Evolutionary conservation across 2,113 vertebrate species (phyloP), one percentile per base, ranked within the genome.

Genomic region (Baryphthengus martii): DNA sequence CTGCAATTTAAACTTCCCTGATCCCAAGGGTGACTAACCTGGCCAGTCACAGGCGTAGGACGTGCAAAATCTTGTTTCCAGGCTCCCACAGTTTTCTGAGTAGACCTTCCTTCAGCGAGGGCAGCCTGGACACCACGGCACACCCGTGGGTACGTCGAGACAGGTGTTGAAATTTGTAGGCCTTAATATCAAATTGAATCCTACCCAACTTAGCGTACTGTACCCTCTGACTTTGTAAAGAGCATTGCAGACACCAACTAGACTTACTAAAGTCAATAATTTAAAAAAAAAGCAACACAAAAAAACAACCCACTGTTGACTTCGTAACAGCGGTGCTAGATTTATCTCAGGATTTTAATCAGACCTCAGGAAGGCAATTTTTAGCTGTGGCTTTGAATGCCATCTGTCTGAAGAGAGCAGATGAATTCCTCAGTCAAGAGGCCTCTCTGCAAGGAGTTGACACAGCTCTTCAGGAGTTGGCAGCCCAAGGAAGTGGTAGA

Each of bases 391-490:
- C 83, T 96, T 97, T 81, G 70, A 93, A 91, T 90, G 89, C 61
- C 11, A 0, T 77, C 72, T 93, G 3, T 93, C 83, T 92, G 73
- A 95, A 95, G 52, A 89, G 73, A 81, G 72, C 2, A 86, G 73
- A 29, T 93, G 83, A 95, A 96, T 97, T 97, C 95, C 91, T 95
- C 76, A 81, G 86, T 96, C 65, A 96, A 96, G 96, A 96, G 96
- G 65, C 39, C 89, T 93, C 96, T 95, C 78, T 75, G 73, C 84
- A 84, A 84, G 61, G 21, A 89, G 52, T 75, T 92, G 93, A 93
- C 56, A 68, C 55, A 75, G 75, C 80, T 95, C 59, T 72, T 93
- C 73, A 89, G 56, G 65, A 26, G 67, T 81, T 95, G 89, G 61
- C 91, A 87, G 95, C 68, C 68, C 76, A 75, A 87, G 79, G 47